Evolutionary conservation across 2,888 invertebrate species (phyloP), one percentile per base, ranked within the genome.

Genomic region (Drosophila sordidula): DNA sequence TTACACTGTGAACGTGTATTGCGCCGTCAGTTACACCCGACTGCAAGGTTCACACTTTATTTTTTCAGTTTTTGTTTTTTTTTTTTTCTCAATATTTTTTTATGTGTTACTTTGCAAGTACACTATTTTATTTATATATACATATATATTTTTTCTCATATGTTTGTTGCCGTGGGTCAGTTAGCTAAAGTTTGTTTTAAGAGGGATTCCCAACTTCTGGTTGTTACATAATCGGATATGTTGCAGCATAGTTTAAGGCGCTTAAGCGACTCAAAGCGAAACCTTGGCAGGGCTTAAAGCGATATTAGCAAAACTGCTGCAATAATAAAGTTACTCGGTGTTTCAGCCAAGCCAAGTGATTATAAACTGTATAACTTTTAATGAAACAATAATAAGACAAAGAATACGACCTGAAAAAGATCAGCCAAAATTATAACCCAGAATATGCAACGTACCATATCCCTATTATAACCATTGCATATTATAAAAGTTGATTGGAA

Each of bases 131-230:
- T 39, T 61, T 56, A 39, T 56, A 22, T 22, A 22, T 22, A 22
- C 3, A 22, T 44, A 29, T 44, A 29, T 45, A 18, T 56, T 54
- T 18, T 14, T 45, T 32, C 18, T 22, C 26, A 8, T 32, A 8
- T 32, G 22, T 22, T 29, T 68, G 56, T 59, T 73, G 63, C 51
- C 46, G 38, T 58, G 44, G 57, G 57, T 68, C 70, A 58, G 69
- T 58, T 68, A 63, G 68, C 29, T 38, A 34, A 47, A 41, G 63
- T 38, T 41, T 34, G 22, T 45, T 57, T 50, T 42, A 11, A 12
- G 12, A 4, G 11, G 36, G 25, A 45, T 26, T 42, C 49, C 38
- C 39, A 41, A 36, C 44, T 52, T 39, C 12, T 6, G 41, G 25
- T 11, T 16, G 47, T 32, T 42, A 46, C 49, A 16, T 69, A 51